A percentile compares a stretch with the other conserved stretches of the same genome.
These are phyloP conservation scores for Penaeus vannamei DNA, from an alignment of 1,140 invertebrate genomes.

Conservation along the genomic window DNA sequence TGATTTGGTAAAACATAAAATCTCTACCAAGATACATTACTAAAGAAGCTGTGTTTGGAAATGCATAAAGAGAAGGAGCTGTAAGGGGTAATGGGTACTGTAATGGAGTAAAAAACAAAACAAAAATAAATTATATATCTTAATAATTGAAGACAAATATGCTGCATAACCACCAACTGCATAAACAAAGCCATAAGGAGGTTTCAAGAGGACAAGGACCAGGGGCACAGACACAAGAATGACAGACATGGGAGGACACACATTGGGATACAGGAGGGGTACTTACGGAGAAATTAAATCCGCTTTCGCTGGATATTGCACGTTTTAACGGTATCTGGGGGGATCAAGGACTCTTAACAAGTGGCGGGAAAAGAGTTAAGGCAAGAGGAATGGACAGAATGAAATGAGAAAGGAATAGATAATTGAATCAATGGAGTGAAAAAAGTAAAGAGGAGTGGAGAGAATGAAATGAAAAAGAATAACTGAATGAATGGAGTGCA, in stretches of 20 bases:
- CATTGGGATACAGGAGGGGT: background rate
- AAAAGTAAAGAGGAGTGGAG: background rate
- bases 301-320: conserved; percentile 49
- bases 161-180: background rate
- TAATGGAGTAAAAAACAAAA: no score
- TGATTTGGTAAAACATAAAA: no score
- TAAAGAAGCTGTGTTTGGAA: no score
- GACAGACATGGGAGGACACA: no score
- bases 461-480: background rate
- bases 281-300: conserved; percentile 58
- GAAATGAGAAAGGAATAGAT: background rate
- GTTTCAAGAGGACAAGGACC: background rate
- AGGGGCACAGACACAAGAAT: background rate
- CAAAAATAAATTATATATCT: no score
- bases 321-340: conserved; percentile 59
- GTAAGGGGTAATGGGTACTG: no score
- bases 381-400: background rate
- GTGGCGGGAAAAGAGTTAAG: background rate
- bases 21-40: no score
- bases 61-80: no score
- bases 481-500: background rate
- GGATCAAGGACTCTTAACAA: conserved; percentile 6
- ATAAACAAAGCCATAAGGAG: background rate
- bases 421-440: background rate
- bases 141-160: no score